phyloP scores from a whole-genome alignment of 2,113 vertebrate genomes.

The Corythornis vintsioides region DNA sequence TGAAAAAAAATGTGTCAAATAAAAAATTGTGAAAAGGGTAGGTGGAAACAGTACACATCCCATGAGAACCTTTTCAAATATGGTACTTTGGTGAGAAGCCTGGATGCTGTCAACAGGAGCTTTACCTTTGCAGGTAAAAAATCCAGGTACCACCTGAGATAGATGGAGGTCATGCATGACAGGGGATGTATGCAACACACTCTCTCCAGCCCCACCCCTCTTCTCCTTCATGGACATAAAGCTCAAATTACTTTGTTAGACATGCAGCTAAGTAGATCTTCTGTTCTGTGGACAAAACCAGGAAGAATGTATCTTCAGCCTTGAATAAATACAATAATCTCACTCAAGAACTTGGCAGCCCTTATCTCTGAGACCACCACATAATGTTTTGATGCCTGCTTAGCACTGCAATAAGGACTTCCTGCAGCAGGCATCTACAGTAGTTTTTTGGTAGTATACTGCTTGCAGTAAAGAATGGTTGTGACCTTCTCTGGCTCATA shows the following conservation, averaged over 20 bases:
- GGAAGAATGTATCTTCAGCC: background rate
- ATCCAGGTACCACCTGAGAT: background rate
- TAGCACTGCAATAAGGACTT: background rate
- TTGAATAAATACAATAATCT: background rate
- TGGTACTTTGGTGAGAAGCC: background rate
- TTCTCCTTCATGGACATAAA: rapidly evolving
- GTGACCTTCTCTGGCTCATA: rapidly evolving
- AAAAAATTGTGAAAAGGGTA: background rate
- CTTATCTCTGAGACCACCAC: background rate
- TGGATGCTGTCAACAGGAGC: background rate
- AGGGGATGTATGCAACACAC: background rate
- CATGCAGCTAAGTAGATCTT: background rate
- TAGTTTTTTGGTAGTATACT: background rate
- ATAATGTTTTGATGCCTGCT: background rate
- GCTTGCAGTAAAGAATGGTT: background rate
- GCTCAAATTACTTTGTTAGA: background rate
- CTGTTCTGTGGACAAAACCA: background rate
- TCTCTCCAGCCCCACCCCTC: background rate
- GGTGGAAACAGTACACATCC: background rate
- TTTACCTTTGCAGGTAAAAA: background rate
- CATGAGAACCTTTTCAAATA: background rate
- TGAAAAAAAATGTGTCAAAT: no score
- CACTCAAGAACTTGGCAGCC: background rate
- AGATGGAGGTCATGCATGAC: background rate
- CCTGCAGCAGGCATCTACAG: background rate